Conservation (phyloP, 1,140 invertebrate species). For the Neodiprion pinetum region DNA sequence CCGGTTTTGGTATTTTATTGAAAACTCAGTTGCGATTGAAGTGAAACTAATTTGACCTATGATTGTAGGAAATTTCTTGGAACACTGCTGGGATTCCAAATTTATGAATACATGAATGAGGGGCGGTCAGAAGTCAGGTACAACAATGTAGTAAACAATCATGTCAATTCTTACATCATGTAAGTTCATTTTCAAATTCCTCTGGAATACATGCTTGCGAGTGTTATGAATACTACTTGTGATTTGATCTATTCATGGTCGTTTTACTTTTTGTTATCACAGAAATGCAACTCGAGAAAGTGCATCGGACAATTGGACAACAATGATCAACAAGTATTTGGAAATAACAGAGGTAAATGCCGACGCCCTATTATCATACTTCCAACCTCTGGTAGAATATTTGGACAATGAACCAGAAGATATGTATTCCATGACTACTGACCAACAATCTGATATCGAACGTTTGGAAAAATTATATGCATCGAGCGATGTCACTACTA, state of each 20-base stretch:
- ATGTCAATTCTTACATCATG: constrained; percentile 35
- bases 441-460: constrained; percentile 41
- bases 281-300: constrained; percentile 46
- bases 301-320: constrained; percentile 39
- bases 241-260: background rate
- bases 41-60: constrained; percentile 18
- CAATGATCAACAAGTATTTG: constrained; percentile 35
- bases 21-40: background rate
- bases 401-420: constrained; percentile 30
- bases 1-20: constrained; percentile 1
- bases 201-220: background rate
- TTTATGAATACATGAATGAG: constrained; percentile 51
- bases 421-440: constrained; percentile 25
- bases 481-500: constrained; percentile 35
- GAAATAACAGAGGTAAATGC: constrained; percentile 35
- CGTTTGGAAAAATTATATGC: constrained; percentile 30
- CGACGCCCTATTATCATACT: constrained; percentile 39
- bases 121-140: constrained; percentile 45
- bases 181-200: constrained; percentile 25
- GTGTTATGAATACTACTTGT: background rate
- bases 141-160: constrained; percentile 37
- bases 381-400: constrained; percentile 44
- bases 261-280: constrained; percentile 10
- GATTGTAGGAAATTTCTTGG: constrained; percentile 59
- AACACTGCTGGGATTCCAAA: constrained; percentile 57